Conservation (phyloP, 2,113 vertebrate genomes). For the Paramormyrops kingsleyae region DNA sequence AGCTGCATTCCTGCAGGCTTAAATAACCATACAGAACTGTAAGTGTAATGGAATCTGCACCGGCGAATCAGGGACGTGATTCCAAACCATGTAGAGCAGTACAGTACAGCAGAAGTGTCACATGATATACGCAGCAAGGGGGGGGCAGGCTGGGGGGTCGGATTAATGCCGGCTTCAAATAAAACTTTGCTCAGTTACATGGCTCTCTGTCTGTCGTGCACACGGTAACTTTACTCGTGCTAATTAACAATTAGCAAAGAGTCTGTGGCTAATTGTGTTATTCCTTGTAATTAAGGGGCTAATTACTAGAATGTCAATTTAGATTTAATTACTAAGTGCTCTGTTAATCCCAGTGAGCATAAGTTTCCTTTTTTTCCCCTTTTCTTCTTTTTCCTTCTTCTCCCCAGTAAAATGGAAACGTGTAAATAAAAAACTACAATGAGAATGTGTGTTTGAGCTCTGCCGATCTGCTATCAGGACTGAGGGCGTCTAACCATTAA, state of each 20-base stretch:
- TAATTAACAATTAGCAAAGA: conserved; percentile 80
- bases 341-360: conserved; percentile 73
- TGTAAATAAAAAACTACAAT: conserved; percentile 58
- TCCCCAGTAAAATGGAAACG: conserved; percentile 32
- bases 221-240: conserved; percentile 73
- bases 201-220: conserved; percentile 62
- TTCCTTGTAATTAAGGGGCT: conserved; percentile 77
- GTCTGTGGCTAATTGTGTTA: conserved; percentile 75
- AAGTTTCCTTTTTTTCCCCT: conserved; percentile 50
- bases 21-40: neutral
- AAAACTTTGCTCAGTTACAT: conserved; percentile 70
- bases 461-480: conserved; percentile 39
- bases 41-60: neutral
- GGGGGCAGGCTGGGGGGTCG: conserved; percentile 22
- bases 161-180: conserved; percentile 54
- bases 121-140: neutral
- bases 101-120: neutral
- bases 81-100: neutral
- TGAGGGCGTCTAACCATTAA: conserved; percentile 52
- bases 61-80: neutral
- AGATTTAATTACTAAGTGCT: conserved; percentile 79
- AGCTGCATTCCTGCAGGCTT: neutral
- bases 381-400: conserved; percentile 35
- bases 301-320: conserved; percentile 80
- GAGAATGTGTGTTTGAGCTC: conserved; percentile 56